phyloP scores from a whole-genome alignment of 2,888 invertebrate genomes.

The Dynastes grantii region DNA sequence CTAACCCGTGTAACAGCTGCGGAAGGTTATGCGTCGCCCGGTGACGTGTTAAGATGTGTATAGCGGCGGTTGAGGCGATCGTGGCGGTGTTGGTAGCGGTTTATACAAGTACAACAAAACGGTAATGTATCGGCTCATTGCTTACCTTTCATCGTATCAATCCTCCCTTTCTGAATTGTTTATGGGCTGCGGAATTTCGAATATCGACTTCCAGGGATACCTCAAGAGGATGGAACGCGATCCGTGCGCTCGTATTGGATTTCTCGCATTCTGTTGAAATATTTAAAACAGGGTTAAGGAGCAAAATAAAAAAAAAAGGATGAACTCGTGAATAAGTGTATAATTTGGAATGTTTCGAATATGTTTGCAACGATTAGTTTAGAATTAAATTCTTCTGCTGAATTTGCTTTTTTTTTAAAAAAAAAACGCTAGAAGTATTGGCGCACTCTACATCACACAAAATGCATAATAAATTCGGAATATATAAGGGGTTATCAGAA shows the following conservation, averaged over 20 bases:
- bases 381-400: no score
- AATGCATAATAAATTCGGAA: no score
- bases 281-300: background rate
- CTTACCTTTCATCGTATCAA: conserved; percentile 53
- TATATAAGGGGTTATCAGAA: no score
- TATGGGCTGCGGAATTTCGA: conserved; percentile 53
- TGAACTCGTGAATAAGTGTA: no score
- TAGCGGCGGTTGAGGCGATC: background rate
- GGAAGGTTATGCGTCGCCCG: background rate
- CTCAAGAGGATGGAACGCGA: background rate
- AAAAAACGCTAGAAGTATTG: no score
- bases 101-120: conserved; percentile 12
- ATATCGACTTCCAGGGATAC: conserved; percentile 42
- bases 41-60: background rate
- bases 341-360: no score
- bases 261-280: conserved; percentile 4
- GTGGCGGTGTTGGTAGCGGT: background rate
- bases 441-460: no score
- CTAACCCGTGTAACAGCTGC: background rate
- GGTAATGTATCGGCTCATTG: conserved; percentile 53
- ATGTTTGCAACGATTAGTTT: no score
- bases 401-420: no score
- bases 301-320: no score
- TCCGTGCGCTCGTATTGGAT: background rate
- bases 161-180: conserved; percentile 54